phyloP scores from a whole-genome alignment of 2,888 invertebrate species.

The Meghimatium bilineatum region DNA sequence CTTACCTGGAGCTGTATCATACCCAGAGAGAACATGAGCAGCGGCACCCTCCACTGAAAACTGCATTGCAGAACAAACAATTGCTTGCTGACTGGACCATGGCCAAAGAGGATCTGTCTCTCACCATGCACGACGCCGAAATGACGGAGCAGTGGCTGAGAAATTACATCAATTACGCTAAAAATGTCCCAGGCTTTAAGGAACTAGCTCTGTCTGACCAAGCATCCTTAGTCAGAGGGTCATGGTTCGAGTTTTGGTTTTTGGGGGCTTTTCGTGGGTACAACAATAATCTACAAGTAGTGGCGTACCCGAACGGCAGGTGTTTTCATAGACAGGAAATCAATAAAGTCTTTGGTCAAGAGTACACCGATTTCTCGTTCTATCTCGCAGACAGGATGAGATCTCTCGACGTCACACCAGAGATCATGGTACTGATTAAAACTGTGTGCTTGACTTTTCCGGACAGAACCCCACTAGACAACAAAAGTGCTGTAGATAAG shows the following conservation, averaged over 20 bases:
- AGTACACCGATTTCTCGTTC: conserved; percentile 42
- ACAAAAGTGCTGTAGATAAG: conserved; percentile 34
- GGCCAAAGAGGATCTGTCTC: conserved; percentile 20
- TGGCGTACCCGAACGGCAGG: conserved; percentile 36
- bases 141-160: conserved; percentile 44
- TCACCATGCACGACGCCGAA: conserved; percentile 38
- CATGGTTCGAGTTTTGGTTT: conserved; percentile 48
- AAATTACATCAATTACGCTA: conserved; percentile 44
- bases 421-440: conserved; percentile 44
- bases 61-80: neutral
- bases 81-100: neutral
- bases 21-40: conserved; percentile 13
- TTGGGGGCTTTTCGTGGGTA: conserved; percentile 43
- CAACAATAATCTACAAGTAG: conserved; percentile 25
- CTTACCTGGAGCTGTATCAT: conserved; percentile 3
- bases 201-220: conserved; percentile 44
- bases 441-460: conserved; percentile 42
- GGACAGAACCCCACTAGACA: conserved; percentile 24
- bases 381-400: conserved; percentile 35
- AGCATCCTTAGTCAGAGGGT: conserved; percentile 35
- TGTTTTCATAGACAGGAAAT: conserved; percentile 37
- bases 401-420: conserved; percentile 24
- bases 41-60: neutral
- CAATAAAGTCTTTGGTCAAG: conserved; percentile 39
- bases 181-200: conserved; percentile 43